phyloP scores from a whole-genome alignment of 2,113 vertebrate genomes.

The Microcebus griseorufus region DNA sequence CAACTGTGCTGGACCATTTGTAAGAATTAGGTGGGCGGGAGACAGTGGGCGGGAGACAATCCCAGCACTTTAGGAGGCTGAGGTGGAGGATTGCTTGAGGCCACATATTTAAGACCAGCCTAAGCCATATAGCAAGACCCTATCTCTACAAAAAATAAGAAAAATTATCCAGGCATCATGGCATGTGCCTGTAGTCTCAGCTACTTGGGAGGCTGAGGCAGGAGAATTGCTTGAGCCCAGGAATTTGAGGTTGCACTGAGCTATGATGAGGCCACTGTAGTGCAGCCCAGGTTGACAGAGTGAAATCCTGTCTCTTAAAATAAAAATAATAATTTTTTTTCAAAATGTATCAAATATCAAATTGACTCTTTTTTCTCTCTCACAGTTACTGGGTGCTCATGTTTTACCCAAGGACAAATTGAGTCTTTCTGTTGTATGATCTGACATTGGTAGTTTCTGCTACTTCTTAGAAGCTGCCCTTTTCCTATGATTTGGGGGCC shows the following conservation, averaged over 20 bases:
- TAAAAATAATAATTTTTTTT: neutral
- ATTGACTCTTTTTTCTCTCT: neutral
- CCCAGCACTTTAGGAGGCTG: neutral
- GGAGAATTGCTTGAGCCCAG: neutral
- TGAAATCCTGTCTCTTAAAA: neutral
- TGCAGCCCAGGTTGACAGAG: neutral
- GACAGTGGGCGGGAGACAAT: neutral
- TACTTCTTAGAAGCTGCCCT: neutral
- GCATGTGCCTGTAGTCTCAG: neutral
- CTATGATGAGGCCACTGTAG: neutral
- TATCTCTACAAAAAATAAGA: neutral
- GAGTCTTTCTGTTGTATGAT: neutral
- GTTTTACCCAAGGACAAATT: conserved; percentile 16
- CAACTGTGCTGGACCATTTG: neutral
- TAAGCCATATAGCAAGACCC: neutral
- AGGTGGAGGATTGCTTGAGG: neutral
- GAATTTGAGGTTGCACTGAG: neutral
- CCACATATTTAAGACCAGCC: neutral
- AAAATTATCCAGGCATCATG: neutral
- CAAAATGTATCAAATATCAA: conserved; percentile 36
- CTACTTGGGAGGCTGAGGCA: neutral
- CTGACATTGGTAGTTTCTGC: neutral
- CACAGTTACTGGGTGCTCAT: neutral
- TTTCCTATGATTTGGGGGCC: conserved; percentile 38
- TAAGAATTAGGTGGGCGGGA: neutral